Evolutionary conservation across 1,140 invertebrate species (phyloP), one percentile per base, ranked within the genome.

Genomic region (Aphelinus certus): DNA sequence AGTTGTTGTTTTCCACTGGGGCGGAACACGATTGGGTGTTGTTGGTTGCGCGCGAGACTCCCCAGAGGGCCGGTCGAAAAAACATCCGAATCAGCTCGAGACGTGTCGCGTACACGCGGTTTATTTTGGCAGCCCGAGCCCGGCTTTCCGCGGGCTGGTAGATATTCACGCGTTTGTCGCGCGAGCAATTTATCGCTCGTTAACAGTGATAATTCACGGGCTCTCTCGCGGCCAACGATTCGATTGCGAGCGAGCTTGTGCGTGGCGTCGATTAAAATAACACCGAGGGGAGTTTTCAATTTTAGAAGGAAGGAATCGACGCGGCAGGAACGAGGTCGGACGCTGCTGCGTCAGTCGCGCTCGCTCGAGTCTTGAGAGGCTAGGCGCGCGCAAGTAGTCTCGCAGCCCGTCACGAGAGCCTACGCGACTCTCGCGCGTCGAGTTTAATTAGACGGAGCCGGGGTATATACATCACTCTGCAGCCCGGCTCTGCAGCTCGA

Each of bases 401-500:
- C 72, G 75, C 78, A 62, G 67, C 45, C 73, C 74, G 75, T 58
- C 65, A 70, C 76, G 69, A 75, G 76, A 78, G 67, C 77, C 78
- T 79, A 77, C 62, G 78, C 45, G 76, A 77, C 79, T 77, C 77
- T 78, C 48, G n/a, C 57, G 80, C 77, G 75, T 78, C 60, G 79
- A 83, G 77, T 83, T 83, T 83, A 83, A 83, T 83, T 83, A 83
- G 81, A 83, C 82, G 78, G 82, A 45, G 26, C 9, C 43, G 62
- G 10, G 77, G 72, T 74, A 78, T 68, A 71, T 71, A 56, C 70
- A 48, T 56, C 26, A 26, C 26, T 26, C 26, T 26, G 26, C n/a
- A n/a, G 26, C 26, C 53, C 43, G 5, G 1, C 49, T 64, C 62
- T 26, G 6, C 45, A n/a, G 2, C 7, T 6, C 67, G 55, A 67